Evolutionary conservation across 23 tunicate species (phyloP).

Genomic region (Trididemnum clinides): DNA sequence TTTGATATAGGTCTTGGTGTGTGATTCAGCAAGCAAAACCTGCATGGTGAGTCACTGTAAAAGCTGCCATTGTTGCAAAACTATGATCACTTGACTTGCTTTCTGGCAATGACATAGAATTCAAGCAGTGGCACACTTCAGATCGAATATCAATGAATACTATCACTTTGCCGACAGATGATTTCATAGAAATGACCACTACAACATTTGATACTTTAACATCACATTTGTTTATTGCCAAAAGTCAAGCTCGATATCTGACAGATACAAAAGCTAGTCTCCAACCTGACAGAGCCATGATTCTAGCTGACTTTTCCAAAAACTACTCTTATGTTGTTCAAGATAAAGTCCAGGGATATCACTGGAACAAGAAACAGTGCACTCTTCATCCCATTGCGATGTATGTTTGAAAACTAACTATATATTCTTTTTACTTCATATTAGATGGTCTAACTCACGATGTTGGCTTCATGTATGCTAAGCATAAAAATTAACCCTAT

Average conservation of each 20-base stretch:
- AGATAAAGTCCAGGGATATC: too few relatives aligned
- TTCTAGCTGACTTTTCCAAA: too few relatives aligned
- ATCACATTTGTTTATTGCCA: too few relatives aligned
- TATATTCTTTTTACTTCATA: conserved; percentile 1
- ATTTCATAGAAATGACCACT: too few relatives aligned
- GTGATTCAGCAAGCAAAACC: conserved; percentile 11
- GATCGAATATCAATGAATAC: conserved; percentile 11
- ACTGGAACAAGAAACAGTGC: not conserved
- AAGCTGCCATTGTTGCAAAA: not conserved
- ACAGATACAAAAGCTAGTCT: too few relatives aligned
- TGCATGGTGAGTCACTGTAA: not conserved
- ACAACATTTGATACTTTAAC: too few relatives aligned
- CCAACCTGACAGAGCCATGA: too few relatives aligned
- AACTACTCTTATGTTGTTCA: too few relatives aligned
- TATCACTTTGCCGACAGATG: not conserved
- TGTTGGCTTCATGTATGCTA: conserved; percentile 26
- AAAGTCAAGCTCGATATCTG: too few relatives aligned
- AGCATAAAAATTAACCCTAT: not conserved
- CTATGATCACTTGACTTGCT: not conserved
- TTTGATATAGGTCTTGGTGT: not conserved
- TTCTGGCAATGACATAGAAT: not conserved
- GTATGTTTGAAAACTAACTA: not conserved
- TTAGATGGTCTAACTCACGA: conserved; percentile 16
- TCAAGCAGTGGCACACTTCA: conserved; percentile 15
- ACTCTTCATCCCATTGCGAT: not conserved